Evolutionary conservation across 2,113 vertebrate genomes (phyloP), one percentile per base, ranked within the genome.

Genomic region (Spheniscus mendiculus): DNA sequence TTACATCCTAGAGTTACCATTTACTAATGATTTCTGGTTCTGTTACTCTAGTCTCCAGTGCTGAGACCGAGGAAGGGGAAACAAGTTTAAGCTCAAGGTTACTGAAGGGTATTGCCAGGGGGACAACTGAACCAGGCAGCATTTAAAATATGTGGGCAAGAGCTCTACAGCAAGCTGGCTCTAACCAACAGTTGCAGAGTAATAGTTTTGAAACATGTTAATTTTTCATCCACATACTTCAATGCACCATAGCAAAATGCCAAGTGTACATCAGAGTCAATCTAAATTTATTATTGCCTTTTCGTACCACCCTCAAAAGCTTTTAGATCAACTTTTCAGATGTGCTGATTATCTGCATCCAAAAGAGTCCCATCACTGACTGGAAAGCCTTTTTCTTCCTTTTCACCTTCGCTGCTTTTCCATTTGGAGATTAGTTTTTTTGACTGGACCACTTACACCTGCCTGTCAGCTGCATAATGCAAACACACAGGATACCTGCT

Each of bases 201-300:
- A 30, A 29, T 30, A 10, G 74, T 83, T 94, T 52, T 86, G 85
- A 92, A 92, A 90, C n/a, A 80, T 1, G 34, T 71, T 80, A 8
- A 59, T 92, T 96, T 93, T 90, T 90, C 55, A 67, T 81, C 83
- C 73, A 12, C 65, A 63, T 38, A 30, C 42, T 58, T 49, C 90
- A 93, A 9, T 27, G 82, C 85, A 83, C 58, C 90, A 47, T 7
- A 66, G 78, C 81, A 40, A 49, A 85, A 52, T 29, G 61, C 81
- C 25, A 40, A 91, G 56, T 15, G 84, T 6, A 69, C 70, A 59
- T 36, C 66, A 49, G 93, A 84, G 87, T 93, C 84, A 90, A 2
- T 11, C 87, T 83, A 92, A 65, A 90, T 94, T 87, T 79, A 65
- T 93, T 55, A 17, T 17, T 77, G 93, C 67, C n/a, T 88, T 86